Evolutionary conservation across 2,888 invertebrate species (phyloP).

Genomic region (Rotaria magnacalcarata): DNA sequence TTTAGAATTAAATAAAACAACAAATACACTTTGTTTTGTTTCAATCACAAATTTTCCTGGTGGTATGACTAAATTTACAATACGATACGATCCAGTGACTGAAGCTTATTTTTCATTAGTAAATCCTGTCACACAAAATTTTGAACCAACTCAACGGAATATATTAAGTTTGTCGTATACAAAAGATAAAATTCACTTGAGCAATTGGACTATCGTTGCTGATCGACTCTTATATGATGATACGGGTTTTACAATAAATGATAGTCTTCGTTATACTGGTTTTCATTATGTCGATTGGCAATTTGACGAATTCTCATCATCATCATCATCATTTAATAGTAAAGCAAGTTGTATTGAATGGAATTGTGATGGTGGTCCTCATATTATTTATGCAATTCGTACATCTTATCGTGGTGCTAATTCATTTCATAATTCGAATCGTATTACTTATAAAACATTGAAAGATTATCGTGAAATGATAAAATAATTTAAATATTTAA

Average conservation of each 20-base stretch:
- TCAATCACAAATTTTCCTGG: neutral
- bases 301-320: neutral
- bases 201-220: neutral
- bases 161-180: neutral
- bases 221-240: slow-evolving; percentile 1
- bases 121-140: neutral
- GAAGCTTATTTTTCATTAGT: neutral
- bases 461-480: neutral
- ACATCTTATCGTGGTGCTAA: slow-evolving; percentile 8
- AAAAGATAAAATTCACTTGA: neutral
- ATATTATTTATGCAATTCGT: neutral
- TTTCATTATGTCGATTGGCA: slow-evolving; percentile 15
- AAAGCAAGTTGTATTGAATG: neutral
- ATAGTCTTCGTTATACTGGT: neutral
- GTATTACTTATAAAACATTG: neutral
- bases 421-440: neutral
- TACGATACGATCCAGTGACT: neutral
- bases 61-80: slow-evolving; percentile 1
- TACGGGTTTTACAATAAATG: neutral
- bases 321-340: neutral
- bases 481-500: no score
- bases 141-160: neutral
- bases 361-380: slow-evolving; percentile 3
- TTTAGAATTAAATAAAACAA: neutral
- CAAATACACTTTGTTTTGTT: neutral